These are phyloP conservation scores for Parauchenoglanis ngamensis DNA, from an alignment of 2,797 vertebrate species.

Conservation along the genomic window DNA sequence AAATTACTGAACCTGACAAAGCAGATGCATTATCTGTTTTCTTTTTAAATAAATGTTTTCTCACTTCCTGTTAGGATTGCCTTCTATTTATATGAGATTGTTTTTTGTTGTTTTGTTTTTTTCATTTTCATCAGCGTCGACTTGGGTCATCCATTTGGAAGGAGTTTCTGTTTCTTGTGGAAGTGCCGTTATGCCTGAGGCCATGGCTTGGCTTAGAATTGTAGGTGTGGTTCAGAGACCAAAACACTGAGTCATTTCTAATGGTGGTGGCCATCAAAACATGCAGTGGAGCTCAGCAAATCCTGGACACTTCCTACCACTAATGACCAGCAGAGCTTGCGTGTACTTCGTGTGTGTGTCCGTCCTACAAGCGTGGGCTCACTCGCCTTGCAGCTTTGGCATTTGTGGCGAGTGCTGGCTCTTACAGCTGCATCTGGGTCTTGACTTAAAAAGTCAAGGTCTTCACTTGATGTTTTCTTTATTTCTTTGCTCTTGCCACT, in stretches of 20 bases:
- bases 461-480: neutral
- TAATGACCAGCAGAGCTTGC: slow-evolving; percentile 44
- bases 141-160: neutral
- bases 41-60: neutral
- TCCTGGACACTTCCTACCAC: slow-evolving; percentile 61
- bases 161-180: neutral
- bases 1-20: neutral
- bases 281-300: slow-evolving; percentile 44
- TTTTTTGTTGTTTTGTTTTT: neutral
- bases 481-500: neutral
- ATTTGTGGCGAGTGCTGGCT: slow-evolving; percentile 11
- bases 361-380: neutral
- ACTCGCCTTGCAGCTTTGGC: slow-evolving; percentile 9
- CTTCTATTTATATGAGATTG: neutral
- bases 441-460: neutral
- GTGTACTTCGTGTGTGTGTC: slow-evolving; percentile 21
- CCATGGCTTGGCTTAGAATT: slow-evolving; percentile 54
- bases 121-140: neutral
- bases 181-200: slow-evolving; percentile 38
- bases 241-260: slow-evolving; percentile 66
- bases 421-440: neutral
- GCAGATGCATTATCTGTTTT: neutral
- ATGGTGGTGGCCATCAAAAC: slow-evolving; percentile 57
- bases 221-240: slow-evolving; percentile 55
- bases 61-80: neutral